Base-by-base conservation (phyloP, 2,113 vertebrate genomes). In the Sminthopsis crassicaudata region DNA sequence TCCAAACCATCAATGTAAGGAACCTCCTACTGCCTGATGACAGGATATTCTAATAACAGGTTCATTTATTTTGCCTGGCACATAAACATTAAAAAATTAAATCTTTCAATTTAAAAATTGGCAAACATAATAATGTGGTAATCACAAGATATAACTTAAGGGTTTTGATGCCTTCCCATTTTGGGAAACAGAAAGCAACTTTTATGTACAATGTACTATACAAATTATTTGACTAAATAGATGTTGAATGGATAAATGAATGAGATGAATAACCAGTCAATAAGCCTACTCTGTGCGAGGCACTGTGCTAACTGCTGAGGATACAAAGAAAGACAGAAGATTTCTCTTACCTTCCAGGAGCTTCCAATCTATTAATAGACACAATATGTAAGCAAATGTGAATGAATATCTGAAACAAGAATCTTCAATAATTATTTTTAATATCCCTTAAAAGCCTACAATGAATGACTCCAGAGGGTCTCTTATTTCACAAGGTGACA, bases 351-450 rank as follows among this genome's bases (percentile, higher is more conserved):
- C n/a, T 19, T 84, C 22, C 6, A 84, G 16, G 19, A 84, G 67
- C 16, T 84, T 23, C 3, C 8, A 84, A 42, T 84, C 67, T 42
- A 23, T 42, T 42, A 19, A 36, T 36, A 84, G 11, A 84, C n/a
- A 84, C 19, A 84, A 42, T n/a, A 23, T 84, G 67, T 16, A 42
- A 76, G 67, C 36, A 84, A 22, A 42, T 84, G 23, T 42, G 3
- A 60, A n/a, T 76, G 36, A 14, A 36, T 76, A 36, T 84, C 46
- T 93, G 23, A 23, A 90, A 90, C 25, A 53, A 55, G 90, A 93
- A 94, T 95, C 90, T 76, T 95, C 92, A 95, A 19, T 55, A 46
- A 94, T 2, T 93, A 67, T 12, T 27, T 94, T 95, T 16, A 95
- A 42, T 90, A 42, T 90, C 5, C 46, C 67, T 42, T 84, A 84